Conservation (phyloP, 2,113 vertebrate genomes). For the Oryzias curvinotus region DNA sequence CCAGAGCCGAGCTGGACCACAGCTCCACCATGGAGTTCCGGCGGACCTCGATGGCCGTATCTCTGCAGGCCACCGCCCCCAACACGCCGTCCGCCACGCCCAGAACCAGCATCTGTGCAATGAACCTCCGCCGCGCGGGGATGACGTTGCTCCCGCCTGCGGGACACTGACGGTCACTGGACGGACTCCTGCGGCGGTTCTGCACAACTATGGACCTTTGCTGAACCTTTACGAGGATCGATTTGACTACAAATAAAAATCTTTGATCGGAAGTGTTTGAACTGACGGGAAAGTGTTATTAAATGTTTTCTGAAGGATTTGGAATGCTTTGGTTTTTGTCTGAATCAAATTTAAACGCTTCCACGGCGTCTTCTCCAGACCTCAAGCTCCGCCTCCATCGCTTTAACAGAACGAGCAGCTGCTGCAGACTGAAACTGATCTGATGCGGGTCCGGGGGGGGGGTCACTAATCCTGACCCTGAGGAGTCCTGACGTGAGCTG, state of each 20-base stretch:
- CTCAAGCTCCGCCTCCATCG: no score
- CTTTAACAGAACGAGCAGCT: no score
- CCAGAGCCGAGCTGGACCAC: conserved; percentile 67
- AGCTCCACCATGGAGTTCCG: conserved; percentile 81
- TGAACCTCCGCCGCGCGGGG: conserved; percentile 13
- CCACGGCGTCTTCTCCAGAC: no score
- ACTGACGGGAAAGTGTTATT: background rate
- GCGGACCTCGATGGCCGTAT: background rate
- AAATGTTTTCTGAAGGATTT: no score
- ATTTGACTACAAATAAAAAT: background rate
- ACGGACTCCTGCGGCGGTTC: no score
- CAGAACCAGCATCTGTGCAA: conserved; percentile 38
- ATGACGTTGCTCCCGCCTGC: background rate
- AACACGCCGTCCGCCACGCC: conserved; percentile 24
- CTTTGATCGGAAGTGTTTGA: background rate
- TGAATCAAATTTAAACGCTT: no score
- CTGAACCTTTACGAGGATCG: background rate
- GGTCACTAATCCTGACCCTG: no score
- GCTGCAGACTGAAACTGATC: no score
- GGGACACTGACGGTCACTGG: background rate
- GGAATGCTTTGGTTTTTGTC: no score
- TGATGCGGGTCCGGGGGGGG: no score
- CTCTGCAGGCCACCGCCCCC: background rate
- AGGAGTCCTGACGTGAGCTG: no score
- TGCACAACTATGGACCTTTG: no score